Percentiles rank a stretch among this genome's conserved stretches.
These are phyloP conservation scores for Oryzias sinensis DNA, from an alignment of 2,797 vertebrate species.

Conservation along the genomic window DNA sequence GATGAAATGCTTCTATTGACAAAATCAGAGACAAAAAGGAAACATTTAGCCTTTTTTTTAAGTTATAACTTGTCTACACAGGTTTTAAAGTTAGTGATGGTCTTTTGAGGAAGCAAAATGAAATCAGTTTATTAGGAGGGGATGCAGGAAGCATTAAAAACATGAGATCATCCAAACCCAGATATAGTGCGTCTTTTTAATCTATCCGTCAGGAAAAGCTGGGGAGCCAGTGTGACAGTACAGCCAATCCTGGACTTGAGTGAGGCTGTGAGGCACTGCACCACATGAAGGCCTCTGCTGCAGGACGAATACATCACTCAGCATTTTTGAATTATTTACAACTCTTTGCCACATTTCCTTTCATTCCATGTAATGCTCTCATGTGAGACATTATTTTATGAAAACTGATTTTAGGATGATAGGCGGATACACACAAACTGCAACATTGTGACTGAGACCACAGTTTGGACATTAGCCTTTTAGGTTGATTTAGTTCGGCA, in stretches of 20 bases:
- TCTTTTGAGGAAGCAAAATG: too few species aligned
- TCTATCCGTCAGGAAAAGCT: conserved; percentile 26
- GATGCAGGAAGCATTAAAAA: conserved; percentile 27
- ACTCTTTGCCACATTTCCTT: conserved; percentile 51
- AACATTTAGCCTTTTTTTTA: background rate
- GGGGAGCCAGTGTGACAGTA: conserved; percentile 41
- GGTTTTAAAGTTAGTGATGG: background rate
- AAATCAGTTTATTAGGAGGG: conserved; percentile 1
- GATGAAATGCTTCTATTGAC: too few species aligned
- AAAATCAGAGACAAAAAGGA: background rate
- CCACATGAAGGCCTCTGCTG: conserved; percentile 55
- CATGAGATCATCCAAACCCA: conserved; percentile 27
- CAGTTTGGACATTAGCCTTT: conserved; percentile 27
- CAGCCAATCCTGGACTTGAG: conserved; percentile 29
- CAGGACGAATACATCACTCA: conserved; percentile 72
- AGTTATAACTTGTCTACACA: background rate
- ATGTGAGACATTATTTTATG: conserved; percentile 42
- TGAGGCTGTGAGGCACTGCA: conserved; percentile 61
- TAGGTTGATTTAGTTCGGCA: conserved; percentile 18
- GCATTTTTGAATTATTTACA: conserved; percentile 80
- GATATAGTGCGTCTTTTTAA: conserved; percentile 39
- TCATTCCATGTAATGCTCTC: conserved; percentile 39
- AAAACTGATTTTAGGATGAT: conserved; percentile 3
- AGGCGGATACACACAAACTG: conserved; percentile 10
- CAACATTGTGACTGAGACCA: conserved; percentile 32